phyloP scores from a whole-genome alignment of 53 echinoderm and acorn worm genomes.

The Patiria pectinifera region DNA sequence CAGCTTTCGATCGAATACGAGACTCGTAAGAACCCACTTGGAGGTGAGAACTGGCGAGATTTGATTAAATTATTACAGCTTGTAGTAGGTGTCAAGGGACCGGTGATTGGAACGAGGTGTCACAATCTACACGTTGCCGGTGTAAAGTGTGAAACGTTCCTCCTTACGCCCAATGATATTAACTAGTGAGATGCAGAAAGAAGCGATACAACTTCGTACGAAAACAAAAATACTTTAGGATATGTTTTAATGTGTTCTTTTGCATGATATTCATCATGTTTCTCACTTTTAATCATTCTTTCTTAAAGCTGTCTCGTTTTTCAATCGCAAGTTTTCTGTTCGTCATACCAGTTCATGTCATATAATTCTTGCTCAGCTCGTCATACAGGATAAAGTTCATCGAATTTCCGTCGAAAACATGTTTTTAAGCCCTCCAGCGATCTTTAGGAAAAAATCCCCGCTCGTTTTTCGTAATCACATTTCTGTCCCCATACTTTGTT shows the following conservation, averaged over 20 bases:
- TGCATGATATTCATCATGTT: neutral
- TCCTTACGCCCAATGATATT: constrained; percentile 53
- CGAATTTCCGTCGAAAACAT: neutral
- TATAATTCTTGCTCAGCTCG: neutral
- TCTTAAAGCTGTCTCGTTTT: no score
- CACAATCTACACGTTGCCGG: constrained; percentile 53
- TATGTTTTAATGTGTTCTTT: neutral
- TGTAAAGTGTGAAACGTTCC: constrained; percentile 55
- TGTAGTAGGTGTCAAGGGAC: constrained; percentile 48
- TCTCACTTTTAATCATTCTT: neutral
- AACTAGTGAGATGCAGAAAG: neutral
- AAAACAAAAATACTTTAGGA: neutral
- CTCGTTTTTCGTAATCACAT: neutral
- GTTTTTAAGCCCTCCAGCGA: neutral
- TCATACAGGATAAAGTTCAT: neutral
- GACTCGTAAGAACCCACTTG: constrained; percentile 18
- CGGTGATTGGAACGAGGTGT: constrained; percentile 32
- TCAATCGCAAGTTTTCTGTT: neutral
- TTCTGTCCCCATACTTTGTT: neutral
- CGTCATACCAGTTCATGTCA: neutral
- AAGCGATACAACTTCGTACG: neutral
- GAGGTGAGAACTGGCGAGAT: constrained; percentile 18
- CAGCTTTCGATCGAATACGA: constrained; percentile 1
- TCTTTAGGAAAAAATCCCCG: neutral
- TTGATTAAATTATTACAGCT: constrained; percentile 66